Percentiles rank a stretch among this genome's conserved stretches.
Evolutionary conservation across 2,797 vertebrate genomes (phyloP).

Genomic region (Neomorphus geoffroyi): DNA sequence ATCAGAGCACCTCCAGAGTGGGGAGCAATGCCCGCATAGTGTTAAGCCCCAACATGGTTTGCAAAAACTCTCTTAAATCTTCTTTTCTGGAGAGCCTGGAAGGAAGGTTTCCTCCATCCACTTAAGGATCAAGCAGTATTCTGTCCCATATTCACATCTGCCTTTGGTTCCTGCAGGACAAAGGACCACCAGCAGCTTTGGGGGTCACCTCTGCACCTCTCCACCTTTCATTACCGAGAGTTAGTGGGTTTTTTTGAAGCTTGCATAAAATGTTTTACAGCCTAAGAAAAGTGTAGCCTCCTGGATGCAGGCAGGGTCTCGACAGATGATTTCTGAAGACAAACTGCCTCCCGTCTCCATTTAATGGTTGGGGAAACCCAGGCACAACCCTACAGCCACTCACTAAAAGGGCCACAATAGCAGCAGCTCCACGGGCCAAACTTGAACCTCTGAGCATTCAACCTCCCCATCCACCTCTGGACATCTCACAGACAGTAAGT

Average conservation of each 20-base stretch:
- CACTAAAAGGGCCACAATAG: not conserved
- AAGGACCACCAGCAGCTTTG: not conserved
- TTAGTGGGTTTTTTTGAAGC: not conserved
- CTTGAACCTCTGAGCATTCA: not conserved
- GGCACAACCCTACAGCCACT: not conserved
- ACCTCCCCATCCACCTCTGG: not conserved
- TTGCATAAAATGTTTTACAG: not conserved
- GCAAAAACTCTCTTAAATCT: not conserved
- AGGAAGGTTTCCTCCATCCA: not conserved
- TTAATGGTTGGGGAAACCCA: not conserved
- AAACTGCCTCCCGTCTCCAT: not conserved
- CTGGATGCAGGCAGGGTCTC: not conserved
- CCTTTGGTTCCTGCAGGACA: not conserved
- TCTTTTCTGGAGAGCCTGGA: not conserved
- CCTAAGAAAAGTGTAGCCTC: not conserved
- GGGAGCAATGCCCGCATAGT: rapidly evolving
- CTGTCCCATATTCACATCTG: not conserved
- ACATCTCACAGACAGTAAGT: rapidly evolving
- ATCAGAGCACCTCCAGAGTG: rapidly evolving
- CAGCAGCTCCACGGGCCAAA: rapidly evolving
- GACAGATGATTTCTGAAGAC: not conserved
- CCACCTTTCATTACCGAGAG: not conserved
- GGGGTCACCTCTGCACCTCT: not conserved
- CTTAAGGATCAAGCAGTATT: not conserved
- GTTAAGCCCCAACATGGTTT: not conserved